Conservation (phyloP, 1,140 invertebrate genomes). For the Brachionus rotundiformis region DNA sequence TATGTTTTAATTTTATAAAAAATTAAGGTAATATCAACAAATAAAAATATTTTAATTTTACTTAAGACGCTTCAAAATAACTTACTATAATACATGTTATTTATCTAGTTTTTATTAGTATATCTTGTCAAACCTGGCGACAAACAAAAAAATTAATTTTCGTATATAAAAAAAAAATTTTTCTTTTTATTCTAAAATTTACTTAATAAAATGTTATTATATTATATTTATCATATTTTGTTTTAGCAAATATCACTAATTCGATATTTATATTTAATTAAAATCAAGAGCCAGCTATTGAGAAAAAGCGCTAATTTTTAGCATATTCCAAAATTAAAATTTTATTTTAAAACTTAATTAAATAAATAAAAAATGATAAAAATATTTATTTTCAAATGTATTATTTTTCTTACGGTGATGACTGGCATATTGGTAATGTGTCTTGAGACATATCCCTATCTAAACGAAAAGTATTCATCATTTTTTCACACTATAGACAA, state of each 20-base stretch:
- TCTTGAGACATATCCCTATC: not conserved
- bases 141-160: not conserved
- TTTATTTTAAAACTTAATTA: not conserved
- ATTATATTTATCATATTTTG: not conserved
- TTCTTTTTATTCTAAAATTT: too few species aligned
- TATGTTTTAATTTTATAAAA: too few species aligned
- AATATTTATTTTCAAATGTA: conserved; percentile 21
- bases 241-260: not conserved
- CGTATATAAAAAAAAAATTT: too few species aligned
- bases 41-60: not conserved
- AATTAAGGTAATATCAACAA: too few species aligned
- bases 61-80: not conserved
- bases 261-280: not conserved
- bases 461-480: conserved; percentile 7
- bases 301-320: not conserved
- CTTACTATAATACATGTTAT: not conserved
- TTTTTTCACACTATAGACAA: conserved; percentile 54
- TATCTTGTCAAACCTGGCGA: too few species aligned
- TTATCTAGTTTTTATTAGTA: too few species aligned
- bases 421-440: conserved; percentile 30
- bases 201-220: conserved; percentile 4
- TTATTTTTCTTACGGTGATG: conserved; percentile 11
- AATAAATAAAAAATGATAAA: conserved; percentile 5
- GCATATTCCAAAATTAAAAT: not conserved
- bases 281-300: not conserved